Percentiles rank a stretch among this genome's conserved stretches.
Conservation (phyloP, 2,797 vertebrate genomes). For the Sebastes oblongus region DNA sequence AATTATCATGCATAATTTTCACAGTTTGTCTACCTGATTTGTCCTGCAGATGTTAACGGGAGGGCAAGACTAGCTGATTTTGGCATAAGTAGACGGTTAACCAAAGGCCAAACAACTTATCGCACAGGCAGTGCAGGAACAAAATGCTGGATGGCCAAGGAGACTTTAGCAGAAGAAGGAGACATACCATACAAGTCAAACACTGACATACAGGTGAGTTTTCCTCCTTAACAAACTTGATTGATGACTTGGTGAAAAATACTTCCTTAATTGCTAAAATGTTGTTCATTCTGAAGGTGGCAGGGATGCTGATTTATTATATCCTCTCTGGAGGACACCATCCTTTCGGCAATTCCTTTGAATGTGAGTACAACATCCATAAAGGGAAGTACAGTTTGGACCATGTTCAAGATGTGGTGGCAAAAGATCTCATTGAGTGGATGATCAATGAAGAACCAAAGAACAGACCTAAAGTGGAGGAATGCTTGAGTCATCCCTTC, state of each 20-base stretch:
- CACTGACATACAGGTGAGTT: constrained; percentile 71
- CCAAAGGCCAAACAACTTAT: constrained; percentile 47
- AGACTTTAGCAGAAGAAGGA: constrained; percentile 32
- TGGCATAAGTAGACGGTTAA: constrained; percentile 71
- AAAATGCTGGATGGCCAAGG: constrained; percentile 73
- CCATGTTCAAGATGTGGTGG: too few species aligned
- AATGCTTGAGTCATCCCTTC: too few species aligned
- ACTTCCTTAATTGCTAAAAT: background rate
- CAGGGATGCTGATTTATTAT: constrained; percentile 77
- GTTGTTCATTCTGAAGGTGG: constrained; percentile 53
- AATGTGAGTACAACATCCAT: constrained; percentile 49
- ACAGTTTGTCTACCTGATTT: background rate
- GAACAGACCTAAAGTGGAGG: too few species aligned
- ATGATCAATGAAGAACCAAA: too few species aligned
- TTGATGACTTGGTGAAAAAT: fast-evolving
- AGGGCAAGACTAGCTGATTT: constrained; percentile 74
- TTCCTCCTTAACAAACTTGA: fast-evolving
- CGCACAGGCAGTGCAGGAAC: constrained; percentile 65
- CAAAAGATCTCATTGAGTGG: too few species aligned
- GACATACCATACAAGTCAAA: constrained; percentile 53
- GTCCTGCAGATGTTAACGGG: constrained; percentile 44
- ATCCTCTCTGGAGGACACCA: constrained; percentile 66
- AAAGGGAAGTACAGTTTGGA: background rate
- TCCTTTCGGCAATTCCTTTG: fast-evolving
- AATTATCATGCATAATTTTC: background rate